Evolutionary conservation across 2,888 invertebrate genomes (phyloP).

Genomic region (Onchidella celtica): DNA sequence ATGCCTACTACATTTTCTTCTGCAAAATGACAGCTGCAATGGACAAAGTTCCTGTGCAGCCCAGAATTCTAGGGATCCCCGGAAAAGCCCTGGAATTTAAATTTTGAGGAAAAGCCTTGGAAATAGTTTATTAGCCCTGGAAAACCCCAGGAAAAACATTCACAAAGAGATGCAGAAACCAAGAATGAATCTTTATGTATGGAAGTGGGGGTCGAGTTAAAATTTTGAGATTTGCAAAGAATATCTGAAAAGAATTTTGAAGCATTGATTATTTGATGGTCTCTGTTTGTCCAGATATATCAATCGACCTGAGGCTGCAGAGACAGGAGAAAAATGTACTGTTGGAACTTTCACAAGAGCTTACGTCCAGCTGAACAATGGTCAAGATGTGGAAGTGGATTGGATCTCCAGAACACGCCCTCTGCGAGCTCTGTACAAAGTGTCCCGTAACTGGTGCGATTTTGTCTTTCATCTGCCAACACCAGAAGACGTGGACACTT

Average conservation of each 20-base stretch:
- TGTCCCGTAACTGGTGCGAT: conserved; percentile 76
- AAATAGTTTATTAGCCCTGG: too few relatives aligned
- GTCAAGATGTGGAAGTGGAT: conserved; percentile 61
- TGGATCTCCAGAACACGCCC: conserved; percentile 69
- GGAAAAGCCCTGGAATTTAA: too few relatives aligned
- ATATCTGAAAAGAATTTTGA: background rate
- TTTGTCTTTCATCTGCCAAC: conserved; percentile 78
- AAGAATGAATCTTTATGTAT: background rate
- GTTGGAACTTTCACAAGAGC: conserved; percentile 77
- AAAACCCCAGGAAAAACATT: too few relatives aligned
- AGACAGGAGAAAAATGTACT: conserved; percentile 57
- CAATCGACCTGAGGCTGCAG: conserved; percentile 50
- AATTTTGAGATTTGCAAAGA: background rate
- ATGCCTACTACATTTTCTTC: too few relatives aligned
- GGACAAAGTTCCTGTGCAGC: too few relatives aligned
- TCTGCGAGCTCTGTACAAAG: conserved; percentile 69
- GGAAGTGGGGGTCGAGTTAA: background rate
- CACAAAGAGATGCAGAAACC: too few relatives aligned
- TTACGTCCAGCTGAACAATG: conserved; percentile 74
- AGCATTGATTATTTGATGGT: background rate
- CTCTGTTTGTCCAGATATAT: conserved; percentile 49
- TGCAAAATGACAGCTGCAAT: too few relatives aligned
- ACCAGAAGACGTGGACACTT: conserved; percentile 71
- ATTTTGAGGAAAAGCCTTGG: too few relatives aligned
- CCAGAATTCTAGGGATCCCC: too few relatives aligned